These are phyloP conservation scores for Hydroisotoma schaefferi DNA, from an alignment of 2,888 invertebrate species.

Conservation along the genomic window DNA sequence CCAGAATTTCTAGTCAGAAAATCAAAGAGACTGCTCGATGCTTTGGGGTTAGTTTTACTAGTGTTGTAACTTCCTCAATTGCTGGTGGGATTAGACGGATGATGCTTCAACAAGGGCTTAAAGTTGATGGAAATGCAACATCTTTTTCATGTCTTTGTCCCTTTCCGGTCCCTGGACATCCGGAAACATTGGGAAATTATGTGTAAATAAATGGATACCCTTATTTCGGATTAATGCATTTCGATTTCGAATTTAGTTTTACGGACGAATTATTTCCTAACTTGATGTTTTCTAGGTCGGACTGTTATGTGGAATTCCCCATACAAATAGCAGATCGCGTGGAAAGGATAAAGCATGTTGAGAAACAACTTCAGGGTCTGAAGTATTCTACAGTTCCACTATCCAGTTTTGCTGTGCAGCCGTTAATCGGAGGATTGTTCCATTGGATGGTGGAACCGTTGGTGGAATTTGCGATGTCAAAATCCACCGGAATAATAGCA, in stretches of 20 bases:
- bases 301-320: constrained; percentile 3
- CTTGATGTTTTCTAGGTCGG: not conserved
- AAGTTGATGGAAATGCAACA: not conserved
- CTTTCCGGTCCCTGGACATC: constrained; percentile 4
- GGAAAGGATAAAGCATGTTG: not conserved
- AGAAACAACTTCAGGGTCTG: not conserved
- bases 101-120: not conserved
- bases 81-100: constrained; percentile 4
- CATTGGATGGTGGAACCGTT: constrained; percentile 8
- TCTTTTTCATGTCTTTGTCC: not conserved
- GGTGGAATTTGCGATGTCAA: constrained; percentile 3
- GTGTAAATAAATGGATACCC: not conserved
- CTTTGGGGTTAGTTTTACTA: not conserved
- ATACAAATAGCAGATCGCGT: not conserved
- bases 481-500: constrained; percentile 1
- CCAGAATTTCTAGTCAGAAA: constrained; percentile 2
- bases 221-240: too few relatives aligned
- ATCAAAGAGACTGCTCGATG: constrained; percentile 1
- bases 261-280: too few relatives aligned
- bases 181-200: constrained; percentile 12
- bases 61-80: constrained; percentile 3
- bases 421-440: constrained; percentile 4
- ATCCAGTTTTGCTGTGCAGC: constrained; percentile 7
- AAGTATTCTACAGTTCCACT: constrained; percentile 5
- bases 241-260: too few relatives aligned